These are phyloP conservation scores for Silvanus unidentatus DNA, from an alignment of 2,888 invertebrate species.

Conservation along the genomic window DNA sequence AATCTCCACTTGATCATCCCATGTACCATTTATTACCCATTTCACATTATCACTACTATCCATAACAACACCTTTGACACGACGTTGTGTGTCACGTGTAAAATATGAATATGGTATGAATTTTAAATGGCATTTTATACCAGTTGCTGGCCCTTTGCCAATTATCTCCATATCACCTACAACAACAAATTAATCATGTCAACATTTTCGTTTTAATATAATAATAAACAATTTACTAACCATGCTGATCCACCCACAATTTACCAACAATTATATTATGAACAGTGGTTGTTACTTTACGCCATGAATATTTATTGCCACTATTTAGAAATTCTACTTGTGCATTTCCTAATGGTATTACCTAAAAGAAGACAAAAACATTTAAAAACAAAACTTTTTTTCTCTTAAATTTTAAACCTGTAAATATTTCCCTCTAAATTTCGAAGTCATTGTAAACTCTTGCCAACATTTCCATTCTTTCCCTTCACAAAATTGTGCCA, in stretches of 20 bases:
- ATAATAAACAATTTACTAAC: constrained; percentile 24
- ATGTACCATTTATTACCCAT: constrained; percentile 78
- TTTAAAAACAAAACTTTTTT: too few species aligned
- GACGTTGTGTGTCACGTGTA: constrained; percentile 88
- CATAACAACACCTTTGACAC: constrained; percentile 78
- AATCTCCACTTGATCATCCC: constrained; percentile 94
- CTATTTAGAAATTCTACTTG: constrained; percentile 59
- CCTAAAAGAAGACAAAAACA: constrained; percentile 48
- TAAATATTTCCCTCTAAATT: constrained; percentile 97
- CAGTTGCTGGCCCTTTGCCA: constrained; percentile 74
- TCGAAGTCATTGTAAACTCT: constrained; percentile 98
- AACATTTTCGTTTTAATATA: background rate
- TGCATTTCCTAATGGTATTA: constrained; percentile 70
- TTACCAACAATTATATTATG: constrained; percentile 99
- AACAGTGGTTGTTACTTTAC: constrained; percentile 97
- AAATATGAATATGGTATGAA: constrained; percentile 99
- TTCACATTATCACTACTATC: constrained; percentile 64
- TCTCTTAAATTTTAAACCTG: too few species aligned
- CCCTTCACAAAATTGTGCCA: constrained; percentile 92
- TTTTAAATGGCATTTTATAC: constrained; percentile 92
- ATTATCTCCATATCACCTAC: constrained; percentile 91
- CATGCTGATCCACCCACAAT: constrained; percentile 99
- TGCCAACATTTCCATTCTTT: constrained; percentile 92
- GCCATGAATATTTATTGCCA: constrained; percentile 92
- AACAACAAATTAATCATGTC: constrained; percentile 10